Percentiles rank a stretch among this genome's conserved stretches.
Conservation (phyloP, 1,140 invertebrate genomes). For the Hyles vespertilio region DNA sequence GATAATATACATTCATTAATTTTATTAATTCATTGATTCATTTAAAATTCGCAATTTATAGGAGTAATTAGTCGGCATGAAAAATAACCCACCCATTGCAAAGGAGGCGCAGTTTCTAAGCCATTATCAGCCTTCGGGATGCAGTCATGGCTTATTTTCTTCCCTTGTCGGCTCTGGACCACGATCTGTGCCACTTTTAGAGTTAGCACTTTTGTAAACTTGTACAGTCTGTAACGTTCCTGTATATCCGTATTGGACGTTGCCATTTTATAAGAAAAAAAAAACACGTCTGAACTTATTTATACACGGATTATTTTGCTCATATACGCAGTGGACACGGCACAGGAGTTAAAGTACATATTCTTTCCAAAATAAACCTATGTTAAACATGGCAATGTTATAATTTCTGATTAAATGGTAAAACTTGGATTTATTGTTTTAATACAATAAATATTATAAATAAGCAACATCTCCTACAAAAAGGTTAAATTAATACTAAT, state of each 20-base stretch:
- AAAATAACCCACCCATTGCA: conserved; percentile 52
- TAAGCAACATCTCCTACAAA: no score
- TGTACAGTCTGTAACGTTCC: conserved; percentile 53
- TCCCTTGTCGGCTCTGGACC: conserved; percentile 64
- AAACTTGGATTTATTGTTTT: no score
- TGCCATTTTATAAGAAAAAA: conserved; percentile 35
- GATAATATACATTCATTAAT: no score
- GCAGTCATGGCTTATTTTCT: conserved; percentile 53
- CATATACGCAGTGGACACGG: conserved; percentile 1
- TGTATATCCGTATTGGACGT: conserved; percentile 41
- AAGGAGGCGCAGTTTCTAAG: conserved; percentile 35
- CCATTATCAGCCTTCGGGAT: conserved; percentile 45
- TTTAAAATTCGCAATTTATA: not conserved
- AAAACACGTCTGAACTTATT: not conserved
- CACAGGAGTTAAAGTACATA: no score
- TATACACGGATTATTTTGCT: not conserved
- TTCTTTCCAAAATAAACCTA: no score
- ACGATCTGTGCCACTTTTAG: conserved; percentile 65
- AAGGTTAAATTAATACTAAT: no score
- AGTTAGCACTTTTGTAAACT: conserved; percentile 61
- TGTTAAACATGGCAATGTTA: no score
- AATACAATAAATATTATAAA: no score
- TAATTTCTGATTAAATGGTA: no score
- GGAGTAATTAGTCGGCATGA: not conserved
- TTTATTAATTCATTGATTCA: not conserved